Base-by-base conservation (phyloP, 1,140 invertebrate genomes). In the Phymorhynchus buccinoides region DNA sequence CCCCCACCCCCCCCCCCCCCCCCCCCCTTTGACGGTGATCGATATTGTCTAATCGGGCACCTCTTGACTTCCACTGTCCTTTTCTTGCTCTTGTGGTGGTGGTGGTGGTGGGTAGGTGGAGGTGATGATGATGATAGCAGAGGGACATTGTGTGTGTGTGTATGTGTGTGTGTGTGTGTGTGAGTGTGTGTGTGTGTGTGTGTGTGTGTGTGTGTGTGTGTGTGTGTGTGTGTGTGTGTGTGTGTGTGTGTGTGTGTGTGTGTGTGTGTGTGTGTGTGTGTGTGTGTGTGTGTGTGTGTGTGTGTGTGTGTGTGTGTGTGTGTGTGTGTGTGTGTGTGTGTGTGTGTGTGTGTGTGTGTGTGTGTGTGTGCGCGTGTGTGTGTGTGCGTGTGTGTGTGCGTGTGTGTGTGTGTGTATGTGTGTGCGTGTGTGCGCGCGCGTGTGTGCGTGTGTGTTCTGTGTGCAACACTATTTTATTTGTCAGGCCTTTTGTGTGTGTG, bases 291-390 rank as follows among this genome's bases (percentile, higher is more conserved):
- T 73, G 71, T 1, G 71, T 3, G 37, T 1, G 71, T 27, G 71
- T 1, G 71, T 3, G 71, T 73, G 71, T 3, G 71, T 73, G 71
- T 3, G 71, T 39, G 37, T 3, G 71, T 73, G 71, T n/a, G 62
- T 66, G 62, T 66, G 62, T 3, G 71, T 73, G 71, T 73, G 71
- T 39, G 71, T 73, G 71, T 73, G 71, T 39, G 71, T 73, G 71
- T 73, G 71, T 73, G 71, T 73, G 71, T 73, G 37, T 39, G 71
- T 73, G 71, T 73, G 71, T 39, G 2, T 3, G 71, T 73, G 71
- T 39, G 71, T 73, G 71, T 73, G 71, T 73, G 37, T 73, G 37
- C n/a, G 71, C 27, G 37, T 73, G 71, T 73, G 71, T 39, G 71
- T 73, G 71, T 73, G 71, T 39, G 71, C n/a, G 71, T 73, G 1